These are phyloP conservation scores for Meandrina meandrites DNA, from an alignment of 92 coral and sea anemone genomes.

Conservation along the genomic window DNA sequence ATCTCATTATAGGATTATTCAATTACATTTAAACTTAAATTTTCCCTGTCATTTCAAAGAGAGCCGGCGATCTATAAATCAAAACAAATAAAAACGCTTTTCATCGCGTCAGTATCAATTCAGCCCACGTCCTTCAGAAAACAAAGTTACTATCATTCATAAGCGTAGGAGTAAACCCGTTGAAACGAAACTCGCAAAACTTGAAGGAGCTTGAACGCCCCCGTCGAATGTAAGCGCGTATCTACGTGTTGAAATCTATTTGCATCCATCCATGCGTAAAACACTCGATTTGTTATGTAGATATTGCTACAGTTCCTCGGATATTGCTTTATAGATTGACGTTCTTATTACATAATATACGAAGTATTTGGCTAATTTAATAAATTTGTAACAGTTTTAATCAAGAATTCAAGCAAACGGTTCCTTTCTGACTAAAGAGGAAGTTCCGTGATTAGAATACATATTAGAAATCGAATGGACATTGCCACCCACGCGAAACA, in stretches of 20 bases:
- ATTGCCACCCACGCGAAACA: conserved; percentile 24
- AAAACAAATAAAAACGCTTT: not conserved
- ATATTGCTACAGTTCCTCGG: not conserved
- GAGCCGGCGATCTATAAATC: not conserved
- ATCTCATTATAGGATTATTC: not conserved
- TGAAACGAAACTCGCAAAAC: conserved; percentile 7
- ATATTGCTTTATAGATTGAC: not conserved
- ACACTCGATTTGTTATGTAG: not conserved
- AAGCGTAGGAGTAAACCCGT: conserved; percentile 13
- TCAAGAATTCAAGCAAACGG: not conserved
- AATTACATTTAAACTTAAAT: not conserved
- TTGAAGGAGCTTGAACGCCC: conserved; percentile 22
- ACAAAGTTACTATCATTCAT: not conserved
- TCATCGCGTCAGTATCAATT: not conserved
- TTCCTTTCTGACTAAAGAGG: not conserved
- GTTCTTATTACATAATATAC: not conserved
- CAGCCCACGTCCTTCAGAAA: conserved; percentile 8
- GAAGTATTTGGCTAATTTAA: not conserved
- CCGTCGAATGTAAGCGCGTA: not conserved
- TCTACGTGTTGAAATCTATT: not conserved
- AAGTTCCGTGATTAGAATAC: conserved; percentile 25
- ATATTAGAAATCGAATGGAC: not conserved
- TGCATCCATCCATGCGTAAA: not conserved
- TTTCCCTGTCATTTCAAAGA: not conserved
- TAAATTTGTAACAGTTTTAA: not conserved